These are phyloP conservation scores for Heliconius ethilla DNA, from an alignment of 2,888 invertebrate genomes.

Conservation along the genomic window DNA sequence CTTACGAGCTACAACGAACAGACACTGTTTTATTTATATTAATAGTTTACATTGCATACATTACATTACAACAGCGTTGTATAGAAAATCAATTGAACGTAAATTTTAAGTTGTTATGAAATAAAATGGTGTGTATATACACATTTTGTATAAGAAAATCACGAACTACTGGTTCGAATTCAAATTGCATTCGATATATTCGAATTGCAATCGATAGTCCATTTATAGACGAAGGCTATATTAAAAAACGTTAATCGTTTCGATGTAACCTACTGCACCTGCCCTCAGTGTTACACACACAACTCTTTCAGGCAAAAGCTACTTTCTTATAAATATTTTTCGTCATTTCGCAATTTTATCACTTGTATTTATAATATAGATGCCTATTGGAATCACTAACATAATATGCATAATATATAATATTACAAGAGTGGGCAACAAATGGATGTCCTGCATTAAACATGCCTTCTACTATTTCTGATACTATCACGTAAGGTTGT, in stretches of 20 bases:
- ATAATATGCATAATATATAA: not conserved
- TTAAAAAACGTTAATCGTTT: too few species aligned
- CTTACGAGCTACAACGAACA: not conserved
- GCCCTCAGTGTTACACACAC: too few species aligned
- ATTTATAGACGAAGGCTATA: too few species aligned
- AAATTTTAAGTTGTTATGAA: not conserved
- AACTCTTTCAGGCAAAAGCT: too few species aligned
- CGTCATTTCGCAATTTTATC: too few species aligned
- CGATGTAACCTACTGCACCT: too few species aligned
- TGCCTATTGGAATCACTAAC: too few species aligned
- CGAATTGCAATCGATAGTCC: too few species aligned
- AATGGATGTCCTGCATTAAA: constrained; percentile 2
- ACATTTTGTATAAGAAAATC: not conserved
- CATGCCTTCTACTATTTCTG: not conserved
- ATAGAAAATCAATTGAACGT: not conserved
- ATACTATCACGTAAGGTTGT: constrained; percentile 2
- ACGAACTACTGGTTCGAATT: too few species aligned
- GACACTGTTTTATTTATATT: constrained; percentile 16
- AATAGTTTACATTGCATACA: not conserved
- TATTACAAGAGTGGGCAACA: not conserved
- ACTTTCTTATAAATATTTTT: too few species aligned
- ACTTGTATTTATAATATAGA: too few species aligned
- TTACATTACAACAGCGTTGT: not conserved
- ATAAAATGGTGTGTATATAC: not conserved
- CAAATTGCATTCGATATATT: too few species aligned